Evolutionary conservation across 2,888 invertebrate species (phyloP), one percentile per base, ranked within the genome.

Genomic region (Xestia sexstrigata): DNA sequence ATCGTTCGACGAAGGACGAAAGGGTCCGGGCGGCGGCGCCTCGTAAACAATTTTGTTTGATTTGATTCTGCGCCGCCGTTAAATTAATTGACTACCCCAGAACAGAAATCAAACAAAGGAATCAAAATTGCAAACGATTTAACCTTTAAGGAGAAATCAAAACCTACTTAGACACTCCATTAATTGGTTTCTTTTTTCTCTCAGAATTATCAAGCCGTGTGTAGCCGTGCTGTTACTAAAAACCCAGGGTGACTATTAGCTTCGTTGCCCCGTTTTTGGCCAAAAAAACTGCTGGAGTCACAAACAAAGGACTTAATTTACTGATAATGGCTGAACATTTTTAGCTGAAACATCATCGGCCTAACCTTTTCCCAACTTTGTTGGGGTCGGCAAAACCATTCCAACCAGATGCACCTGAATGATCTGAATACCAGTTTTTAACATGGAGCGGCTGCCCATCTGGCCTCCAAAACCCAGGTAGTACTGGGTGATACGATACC

Each of bases 1-100:
- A 81, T 65, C 47, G 75, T 68, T 74, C 58, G 26, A 65, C 55
- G 49, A 81, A 69, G 49, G 79, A 42, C 63, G n/a, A 81, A 75
- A 81, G 75, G 68, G 68, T 65, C 42, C 63, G 63, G 52, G 42
- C 17, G n/a, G 42, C 26, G 45, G 13, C 15, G 26, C 49, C 49
- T 55, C 55, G 52, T 62, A 80, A 81, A 76, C 76, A 81, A 62
- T 76, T 67, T 81, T 66, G 47, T 78, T 81, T 78, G 78, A 81
- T 78, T 82, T 78, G 55, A 70, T 82, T 81, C 58, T 55, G 49
- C 47, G 49, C 63, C 52, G 58, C 52, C 30, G 17, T 70, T 66
- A 45, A 72, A 78, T 82, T 67, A 76, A 70, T 76, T 68, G 47
- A 66, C 67, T 67, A 81, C 70, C 35, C 42, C 47, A 62, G 45